Evolutionary conservation across 2,113 vertebrate species (phyloP), one percentile per base, ranked within the genome.

Genomic region (Heptranchias perlo): DNA sequence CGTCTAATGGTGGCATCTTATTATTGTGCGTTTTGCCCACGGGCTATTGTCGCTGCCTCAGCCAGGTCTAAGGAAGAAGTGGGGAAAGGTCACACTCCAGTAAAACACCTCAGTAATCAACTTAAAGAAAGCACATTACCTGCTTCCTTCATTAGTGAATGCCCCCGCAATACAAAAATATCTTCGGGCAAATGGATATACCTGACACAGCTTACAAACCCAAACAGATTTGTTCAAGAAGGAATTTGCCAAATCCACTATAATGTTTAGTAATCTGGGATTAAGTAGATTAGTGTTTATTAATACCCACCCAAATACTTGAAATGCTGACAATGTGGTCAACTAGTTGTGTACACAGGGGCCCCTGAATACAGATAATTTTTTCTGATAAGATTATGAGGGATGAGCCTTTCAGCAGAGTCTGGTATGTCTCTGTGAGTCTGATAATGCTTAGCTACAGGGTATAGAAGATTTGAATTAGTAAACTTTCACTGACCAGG

Each of bases 141-240:
- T 10, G 39, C 11, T 69, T 52, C 47, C 94, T 95, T 95, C 94
- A 95, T 69, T 69, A 95, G 39, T 35, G 39, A 95, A 52, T 95
- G 65, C 44, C 65, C 47, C 11, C 3, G 6, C 47, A 5, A 69
- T 13, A 35, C 94, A 69, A 95, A 69, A 95, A 49, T 67, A 47
- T 69, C 94, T 69, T 69, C 39, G 6, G 87, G 65, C 94, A 69
- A 73, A 69, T 35, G 44, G 39, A 52, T 69, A 73, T 69, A 69
- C 65, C 47, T 52, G 94, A 69, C 94, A 95, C 23, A 14, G 94
- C 47, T 52, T 69, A 67, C 92, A 65, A 94, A 67, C n/a, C 58
- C 62, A 94, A 64, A 94, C 92, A 65, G 61, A 95, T 95, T 95
- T 67, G 39, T 95, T 52, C 44, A 69, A 95, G 64, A 73, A 95